These are phyloP conservation scores for Tamandua tetradactyla DNA, from an alignment of 2,797 vertebrate species.

Conservation along the genomic window DNA sequence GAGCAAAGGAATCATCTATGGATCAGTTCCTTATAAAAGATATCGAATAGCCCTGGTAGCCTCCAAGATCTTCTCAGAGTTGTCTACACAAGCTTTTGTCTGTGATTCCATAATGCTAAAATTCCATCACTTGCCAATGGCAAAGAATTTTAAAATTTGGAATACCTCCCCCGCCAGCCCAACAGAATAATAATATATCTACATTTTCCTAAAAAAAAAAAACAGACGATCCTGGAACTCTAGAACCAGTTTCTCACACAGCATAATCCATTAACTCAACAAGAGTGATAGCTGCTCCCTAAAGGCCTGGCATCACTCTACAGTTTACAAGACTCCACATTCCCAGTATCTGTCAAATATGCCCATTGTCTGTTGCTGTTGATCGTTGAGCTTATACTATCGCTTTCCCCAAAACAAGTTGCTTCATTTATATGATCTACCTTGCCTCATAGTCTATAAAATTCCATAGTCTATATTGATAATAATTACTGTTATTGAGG, in stretches of 20 bases:
- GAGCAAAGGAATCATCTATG: not conserved
- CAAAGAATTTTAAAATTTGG: too few relatives aligned
- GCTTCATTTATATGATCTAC: slow-evolving; percentile 3
- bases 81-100: slow-evolving; percentile 27
- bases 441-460: not conserved
- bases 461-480: not conserved
- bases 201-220: not conserved
- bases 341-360: not conserved
- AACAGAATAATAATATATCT: too few relatives aligned
- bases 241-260: not conserved
- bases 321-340: not conserved
- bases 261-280: not conserved
- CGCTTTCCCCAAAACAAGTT: not conserved
- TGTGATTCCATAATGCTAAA: slow-evolving; percentile 14
- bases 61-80: slow-evolving; percentile 12
- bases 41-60: not conserved
- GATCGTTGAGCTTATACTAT: not conserved
- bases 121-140: slow-evolving; percentile 51
- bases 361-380: not conserved
- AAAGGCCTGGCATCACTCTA: not conserved
- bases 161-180: too few relatives aligned
- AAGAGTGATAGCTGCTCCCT: not conserved
- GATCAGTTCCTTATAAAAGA: not conserved
- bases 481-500: not conserved
- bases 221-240: not conserved